Conservation (phyloP, 2,797 vertebrate species). For the Malacoctenus gilli region DNA sequence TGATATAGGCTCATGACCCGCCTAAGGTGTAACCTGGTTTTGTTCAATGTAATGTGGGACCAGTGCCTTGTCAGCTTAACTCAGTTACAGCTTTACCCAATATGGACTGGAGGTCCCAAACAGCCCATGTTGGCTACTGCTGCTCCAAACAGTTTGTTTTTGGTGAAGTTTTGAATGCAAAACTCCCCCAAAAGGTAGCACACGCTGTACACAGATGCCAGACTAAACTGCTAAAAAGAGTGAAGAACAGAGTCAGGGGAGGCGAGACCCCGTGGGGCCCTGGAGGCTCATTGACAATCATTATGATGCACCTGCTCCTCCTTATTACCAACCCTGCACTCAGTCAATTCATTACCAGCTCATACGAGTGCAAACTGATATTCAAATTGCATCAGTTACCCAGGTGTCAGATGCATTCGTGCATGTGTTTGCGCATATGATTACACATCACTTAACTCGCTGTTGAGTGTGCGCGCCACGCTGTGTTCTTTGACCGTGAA, state of each 20-base stretch:
- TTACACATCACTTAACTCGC: not conserved
- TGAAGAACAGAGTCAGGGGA: not conserved
- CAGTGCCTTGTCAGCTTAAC: too few species aligned
- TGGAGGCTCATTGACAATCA: conserved; percentile 43
- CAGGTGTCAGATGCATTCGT: conserved; percentile 3
- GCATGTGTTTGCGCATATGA: conserved; percentile 41
- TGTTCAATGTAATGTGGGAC: too few species aligned
- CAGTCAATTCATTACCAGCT: conserved; percentile 35
- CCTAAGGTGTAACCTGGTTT: too few species aligned
- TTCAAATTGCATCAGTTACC: conserved; percentile 36
- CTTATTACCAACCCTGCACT: conserved; percentile 28
- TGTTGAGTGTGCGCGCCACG: not conserved
- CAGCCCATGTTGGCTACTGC: too few species aligned
- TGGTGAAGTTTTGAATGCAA: too few species aligned
- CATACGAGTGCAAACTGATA: conserved; percentile 29
- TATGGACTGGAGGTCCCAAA: too few species aligned
- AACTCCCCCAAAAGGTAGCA: too few species aligned
- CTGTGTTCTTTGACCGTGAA: conserved; percentile 13
- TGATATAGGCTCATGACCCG: too few species aligned
- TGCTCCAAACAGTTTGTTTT: too few species aligned
- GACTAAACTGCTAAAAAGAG: too few species aligned
- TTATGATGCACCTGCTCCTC: conserved; percentile 55
- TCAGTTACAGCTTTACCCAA: too few species aligned
- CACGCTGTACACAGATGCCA: too few species aligned
- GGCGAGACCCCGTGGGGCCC: conserved; percentile 29